Conservation (phyloP, 2,797 vertebrate genomes). For the Perodicticus potto region DNA sequence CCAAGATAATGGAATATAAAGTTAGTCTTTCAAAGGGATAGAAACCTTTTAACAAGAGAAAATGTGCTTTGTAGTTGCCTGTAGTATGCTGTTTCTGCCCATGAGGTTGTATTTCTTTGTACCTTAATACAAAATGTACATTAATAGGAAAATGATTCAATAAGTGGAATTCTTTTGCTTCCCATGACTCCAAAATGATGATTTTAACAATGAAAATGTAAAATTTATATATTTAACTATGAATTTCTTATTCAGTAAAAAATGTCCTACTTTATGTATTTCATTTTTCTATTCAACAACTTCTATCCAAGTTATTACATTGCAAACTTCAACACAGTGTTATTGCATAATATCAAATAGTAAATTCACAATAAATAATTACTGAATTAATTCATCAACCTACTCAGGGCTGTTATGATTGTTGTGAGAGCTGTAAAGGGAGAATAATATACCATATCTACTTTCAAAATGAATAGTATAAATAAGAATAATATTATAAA, state of each 20-base stretch:
- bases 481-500: not conserved
- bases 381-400: not conserved
- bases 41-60: not conserved
- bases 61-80: not conserved
- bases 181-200: not conserved
- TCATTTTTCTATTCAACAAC: not conserved
- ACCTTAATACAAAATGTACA: not conserved
- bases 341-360: not conserved
- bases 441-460: not conserved
- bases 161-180: not conserved
- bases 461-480: not conserved
- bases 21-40: not conserved
- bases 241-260: not conserved
- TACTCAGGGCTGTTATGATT: not conserved
- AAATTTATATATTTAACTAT: not conserved
- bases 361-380: not conserved
- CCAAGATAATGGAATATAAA: not conserved
- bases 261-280: not conserved
- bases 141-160: not conserved
- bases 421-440: not conserved
- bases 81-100: not conserved
- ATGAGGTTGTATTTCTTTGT: not conserved
- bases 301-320: not conserved
- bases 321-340: not conserved
- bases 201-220: not conserved